phyloP scores from a whole-genome alignment of 2,888 invertebrate species.

The Erannis defoliaria region DNA sequence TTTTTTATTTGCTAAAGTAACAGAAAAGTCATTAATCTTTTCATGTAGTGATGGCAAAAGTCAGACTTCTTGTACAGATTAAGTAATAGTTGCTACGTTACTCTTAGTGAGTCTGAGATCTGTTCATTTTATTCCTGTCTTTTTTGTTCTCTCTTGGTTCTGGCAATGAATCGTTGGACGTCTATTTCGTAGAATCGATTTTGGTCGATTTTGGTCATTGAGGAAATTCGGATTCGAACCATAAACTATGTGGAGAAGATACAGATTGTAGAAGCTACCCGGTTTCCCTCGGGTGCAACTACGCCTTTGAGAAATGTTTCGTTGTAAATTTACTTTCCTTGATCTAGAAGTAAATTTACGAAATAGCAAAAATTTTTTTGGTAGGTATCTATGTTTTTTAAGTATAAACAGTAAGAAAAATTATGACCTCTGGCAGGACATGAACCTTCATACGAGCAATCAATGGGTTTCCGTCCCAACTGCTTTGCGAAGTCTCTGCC shows the following conservation, averaged over 20 bases:
- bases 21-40: constrained; percentile 17
- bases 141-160: constrained; percentile 10
- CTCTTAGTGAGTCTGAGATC: constrained; percentile 6
- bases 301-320: constrained; percentile 24
- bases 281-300: constrained; percentile 23
- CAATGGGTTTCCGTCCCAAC: too few species aligned
- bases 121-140: constrained; percentile 7
- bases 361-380: too few species aligned
- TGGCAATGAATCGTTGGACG: constrained; percentile 18
- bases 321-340: constrained; percentile 19
- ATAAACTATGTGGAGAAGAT: constrained; percentile 30
- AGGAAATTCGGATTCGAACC: constrained; percentile 27
- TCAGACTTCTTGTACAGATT: constrained; percentile 6
- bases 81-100: constrained; percentile 4
- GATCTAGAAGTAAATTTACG: constrained; percentile 13
- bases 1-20: not conserved
- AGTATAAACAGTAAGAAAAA: too few species aligned
- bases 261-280: constrained; percentile 24
- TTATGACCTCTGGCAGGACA: too few species aligned
- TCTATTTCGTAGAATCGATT: constrained; percentile 18
- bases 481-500: too few species aligned
- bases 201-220: constrained; percentile 17
- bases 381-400: too few species aligned
- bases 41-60: not conserved
- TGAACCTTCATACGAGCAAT: too few species aligned